Evolutionary conservation across 1,140 invertebrate species (phyloP).

Genomic region (Aradophagus sp.): DNA sequence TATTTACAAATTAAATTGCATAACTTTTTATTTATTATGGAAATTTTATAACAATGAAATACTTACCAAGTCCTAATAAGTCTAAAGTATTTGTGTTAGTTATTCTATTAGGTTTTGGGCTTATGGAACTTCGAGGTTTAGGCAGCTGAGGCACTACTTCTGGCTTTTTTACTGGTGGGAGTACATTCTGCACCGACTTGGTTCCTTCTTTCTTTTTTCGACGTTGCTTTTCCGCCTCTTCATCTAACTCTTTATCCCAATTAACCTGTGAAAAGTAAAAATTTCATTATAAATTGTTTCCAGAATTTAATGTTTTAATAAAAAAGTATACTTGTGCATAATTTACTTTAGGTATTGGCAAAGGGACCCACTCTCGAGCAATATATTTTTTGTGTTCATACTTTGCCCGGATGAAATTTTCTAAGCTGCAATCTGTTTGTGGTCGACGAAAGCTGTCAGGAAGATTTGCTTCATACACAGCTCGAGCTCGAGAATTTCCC

Average conservation of each 20-base stretch:
- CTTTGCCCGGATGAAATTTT: slow-evolving; percentile 96
- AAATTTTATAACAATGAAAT: not conserved
- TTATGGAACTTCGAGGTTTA: slow-evolving; percentile 79
- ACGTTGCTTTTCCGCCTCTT: slow-evolving; percentile 87
- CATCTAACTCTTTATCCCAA: slow-evolving; percentile 90
- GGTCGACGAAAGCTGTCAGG: slow-evolving; percentile 96
- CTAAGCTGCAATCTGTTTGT: slow-evolving; percentile 94
- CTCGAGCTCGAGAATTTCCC: slow-evolving; percentile 96
- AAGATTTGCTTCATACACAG: slow-evolving; percentile 97
- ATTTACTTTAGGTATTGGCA: slow-evolving; percentile 79
- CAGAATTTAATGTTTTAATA: not conserved
- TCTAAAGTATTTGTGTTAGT: slow-evolving; percentile 76
- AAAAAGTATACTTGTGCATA: slow-evolving; percentile 1
- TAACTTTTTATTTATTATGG: not conserved
- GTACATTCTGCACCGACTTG: slow-evolving; percentile 64
- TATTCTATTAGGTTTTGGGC: slow-evolving; percentile 81
- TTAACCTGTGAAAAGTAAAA: slow-evolving; percentile 69
- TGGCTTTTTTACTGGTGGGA: slow-evolving; percentile 70
- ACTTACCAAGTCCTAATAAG: slow-evolving; percentile 78
- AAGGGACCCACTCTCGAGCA: slow-evolving; percentile 95
- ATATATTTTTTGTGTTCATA: slow-evolving; percentile 99
- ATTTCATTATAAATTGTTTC: slow-evolving; percentile 5
- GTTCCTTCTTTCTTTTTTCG: slow-evolving; percentile 82
- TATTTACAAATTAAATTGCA: too few species aligned
- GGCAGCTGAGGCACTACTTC: slow-evolving; percentile 77